phyloP scores from a whole-genome alignment of 2,888 invertebrate genomes.

The Apomyelois bistriatella region DNA sequence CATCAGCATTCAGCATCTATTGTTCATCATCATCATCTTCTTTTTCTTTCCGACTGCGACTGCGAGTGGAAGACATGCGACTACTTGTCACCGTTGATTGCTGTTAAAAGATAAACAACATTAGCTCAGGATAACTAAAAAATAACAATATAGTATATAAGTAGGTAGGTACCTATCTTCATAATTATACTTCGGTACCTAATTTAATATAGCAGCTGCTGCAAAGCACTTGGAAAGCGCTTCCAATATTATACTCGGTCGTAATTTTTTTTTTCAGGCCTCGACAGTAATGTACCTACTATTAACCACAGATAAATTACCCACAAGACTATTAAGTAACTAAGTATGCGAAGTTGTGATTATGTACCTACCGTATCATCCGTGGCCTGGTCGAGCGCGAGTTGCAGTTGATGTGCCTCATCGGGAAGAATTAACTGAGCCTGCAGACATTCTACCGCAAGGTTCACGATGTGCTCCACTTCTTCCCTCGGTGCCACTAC shows the following conservation, averaged over 20 bases:
- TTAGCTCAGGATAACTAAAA: not conserved
- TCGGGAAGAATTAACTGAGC: constrained; percentile 49
- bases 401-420: constrained; percentile 41
- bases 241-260: no score
- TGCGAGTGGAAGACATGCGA: not conserved
- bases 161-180: no score
- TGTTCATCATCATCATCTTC: not conserved
- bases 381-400: constrained; percentile 40
- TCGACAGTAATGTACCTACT: no score
- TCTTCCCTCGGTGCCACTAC: constrained; percentile 40
- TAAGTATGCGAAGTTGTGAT: no score
- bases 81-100: not conserved
- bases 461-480: constrained; percentile 37
- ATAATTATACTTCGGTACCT: not conserved
- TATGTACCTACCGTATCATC: constrained; percentile 4
- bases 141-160: no score
- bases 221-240: no score
- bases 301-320: not conserved
- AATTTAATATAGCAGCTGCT: no score
- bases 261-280: no score
- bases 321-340: no score
- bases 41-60: not conserved
- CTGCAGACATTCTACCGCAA: constrained; percentile 49
- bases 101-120: not conserved
- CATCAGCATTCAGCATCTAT: no score